Conservation (phyloP, 2,888 invertebrate species). For the Gonocerus acuteangulatus region DNA sequence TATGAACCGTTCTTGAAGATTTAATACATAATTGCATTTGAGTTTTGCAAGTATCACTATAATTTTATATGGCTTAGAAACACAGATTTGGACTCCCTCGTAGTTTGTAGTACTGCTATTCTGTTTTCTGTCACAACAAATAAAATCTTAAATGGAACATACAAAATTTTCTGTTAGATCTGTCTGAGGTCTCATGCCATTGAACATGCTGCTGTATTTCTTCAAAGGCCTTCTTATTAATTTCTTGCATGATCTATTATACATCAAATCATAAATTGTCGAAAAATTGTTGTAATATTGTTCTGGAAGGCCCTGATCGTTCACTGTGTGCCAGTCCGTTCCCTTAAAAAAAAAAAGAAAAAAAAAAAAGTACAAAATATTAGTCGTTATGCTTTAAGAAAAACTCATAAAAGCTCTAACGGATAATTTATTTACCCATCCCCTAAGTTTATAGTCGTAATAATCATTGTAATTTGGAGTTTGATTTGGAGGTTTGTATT, state of each 20-base stretch:
- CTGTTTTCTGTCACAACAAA: too few relatives aligned
- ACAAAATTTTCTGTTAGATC: slow-evolving; percentile 12
- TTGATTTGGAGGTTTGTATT: not conserved
- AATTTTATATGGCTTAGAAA: too few relatives aligned
- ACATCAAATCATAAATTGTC: slow-evolving; percentile 3
- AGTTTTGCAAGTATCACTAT: too few relatives aligned
- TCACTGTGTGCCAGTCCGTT: not conserved
- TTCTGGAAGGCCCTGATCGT: slow-evolving; percentile 2
- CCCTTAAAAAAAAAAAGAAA: not conserved
- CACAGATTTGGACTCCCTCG: too few relatives aligned
- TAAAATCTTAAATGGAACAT: not conserved
- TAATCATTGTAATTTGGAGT: not conserved
- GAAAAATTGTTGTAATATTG: slow-evolving; percentile 14
- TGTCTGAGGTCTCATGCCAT: not conserved
- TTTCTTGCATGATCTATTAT: slow-evolving; percentile 1
- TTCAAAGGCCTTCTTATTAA: not conserved
- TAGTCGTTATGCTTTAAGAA: not conserved
- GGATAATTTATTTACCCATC: not conserved
- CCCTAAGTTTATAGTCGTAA: slow-evolving; percentile 3
- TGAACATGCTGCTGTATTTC: not conserved
- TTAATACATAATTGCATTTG: too few relatives aligned
- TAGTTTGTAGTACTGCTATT: too few relatives aligned
- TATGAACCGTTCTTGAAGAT: too few relatives aligned
- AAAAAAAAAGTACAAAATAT: not conserved
- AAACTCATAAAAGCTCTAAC: not conserved